These are phyloP conservation scores for Euzophera pinguis DNA, from an alignment of 2,888 invertebrate genomes.

Conservation along the genomic window DNA sequence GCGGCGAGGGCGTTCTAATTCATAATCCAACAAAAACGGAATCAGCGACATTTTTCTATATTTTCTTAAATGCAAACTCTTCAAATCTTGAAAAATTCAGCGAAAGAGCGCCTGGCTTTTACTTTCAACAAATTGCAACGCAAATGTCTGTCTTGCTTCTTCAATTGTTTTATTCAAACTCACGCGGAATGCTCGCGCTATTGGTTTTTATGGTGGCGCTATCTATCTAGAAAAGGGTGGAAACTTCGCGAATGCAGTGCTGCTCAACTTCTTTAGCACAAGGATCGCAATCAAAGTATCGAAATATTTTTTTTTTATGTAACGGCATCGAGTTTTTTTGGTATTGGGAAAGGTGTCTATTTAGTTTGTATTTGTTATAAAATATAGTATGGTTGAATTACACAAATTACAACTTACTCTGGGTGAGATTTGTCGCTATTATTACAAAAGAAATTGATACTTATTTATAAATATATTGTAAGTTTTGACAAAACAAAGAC, in stretches of 20 bases:
- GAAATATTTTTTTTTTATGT: no score
- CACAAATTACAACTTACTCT: no score
- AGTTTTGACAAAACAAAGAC: no score
- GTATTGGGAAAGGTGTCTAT: no score
- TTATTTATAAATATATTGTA: no score
- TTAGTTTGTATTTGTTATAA: no score
- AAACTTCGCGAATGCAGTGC: constrained; percentile 47
- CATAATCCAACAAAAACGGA: constrained; percentile 63
- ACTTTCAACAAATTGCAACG: background rate
- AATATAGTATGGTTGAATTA: no score
- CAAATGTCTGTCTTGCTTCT: background rate
- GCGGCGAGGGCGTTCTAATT: constrained; percentile 61
- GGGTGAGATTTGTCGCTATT: no score
- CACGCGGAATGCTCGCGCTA: constrained; percentile 33
- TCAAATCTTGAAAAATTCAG: background rate
- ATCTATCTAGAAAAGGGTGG: constrained; percentile 44
- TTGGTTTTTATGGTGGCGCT: constrained; percentile 41
- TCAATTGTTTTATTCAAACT: constrained; percentile 39
- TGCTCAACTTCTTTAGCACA: constrained; percentile 16
- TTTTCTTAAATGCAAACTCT: background rate
- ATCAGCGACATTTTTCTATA: constrained; percentile 65
- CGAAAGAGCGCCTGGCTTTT: background rate
- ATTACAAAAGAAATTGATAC: no score
- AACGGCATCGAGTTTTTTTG: no score
- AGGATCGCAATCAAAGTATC: no score